Evolutionary conservation across 2,113 vertebrate genomes (phyloP).

Genomic region (Apistogramma diplotaenia): DNA sequence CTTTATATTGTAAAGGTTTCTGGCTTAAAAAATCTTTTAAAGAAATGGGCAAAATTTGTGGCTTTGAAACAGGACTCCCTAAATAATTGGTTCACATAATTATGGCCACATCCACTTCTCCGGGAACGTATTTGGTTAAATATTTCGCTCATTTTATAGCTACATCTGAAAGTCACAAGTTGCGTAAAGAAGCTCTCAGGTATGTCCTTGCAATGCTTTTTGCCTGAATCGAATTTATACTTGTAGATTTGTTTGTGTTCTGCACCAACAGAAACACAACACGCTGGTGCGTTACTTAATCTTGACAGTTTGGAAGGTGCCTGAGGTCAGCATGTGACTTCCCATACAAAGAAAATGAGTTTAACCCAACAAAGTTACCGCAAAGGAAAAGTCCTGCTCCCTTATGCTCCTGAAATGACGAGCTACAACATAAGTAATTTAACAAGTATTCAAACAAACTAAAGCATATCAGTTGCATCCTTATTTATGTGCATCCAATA

Average conservation of each 20-base stretch:
- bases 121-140: background rate
- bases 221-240: background rate
- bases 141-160: background rate
- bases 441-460: background rate
- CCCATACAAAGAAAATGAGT: background rate
- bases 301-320: background rate
- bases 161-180: background rate
- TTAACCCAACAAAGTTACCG: too few relatives aligned
- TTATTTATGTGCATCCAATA: background rate
- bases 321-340: background rate
- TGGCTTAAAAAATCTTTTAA: too few relatives aligned
- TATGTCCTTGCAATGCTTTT: background rate
- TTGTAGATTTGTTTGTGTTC: background rate
- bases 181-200: background rate
- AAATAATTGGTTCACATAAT: background rate
- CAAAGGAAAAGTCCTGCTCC: background rate
- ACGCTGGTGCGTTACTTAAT: background rate
- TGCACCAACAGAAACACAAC: background rate
- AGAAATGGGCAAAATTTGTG: too few relatives aligned
- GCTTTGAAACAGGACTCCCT: too few relatives aligned
- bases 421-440: background rate
- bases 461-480: background rate
- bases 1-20: too few relatives aligned
- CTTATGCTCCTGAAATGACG: background rate
- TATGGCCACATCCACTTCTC: background rate